Conservation (phyloP, 2,113 vertebrate species). For the Oxygymnocypris stewartii region DNA sequence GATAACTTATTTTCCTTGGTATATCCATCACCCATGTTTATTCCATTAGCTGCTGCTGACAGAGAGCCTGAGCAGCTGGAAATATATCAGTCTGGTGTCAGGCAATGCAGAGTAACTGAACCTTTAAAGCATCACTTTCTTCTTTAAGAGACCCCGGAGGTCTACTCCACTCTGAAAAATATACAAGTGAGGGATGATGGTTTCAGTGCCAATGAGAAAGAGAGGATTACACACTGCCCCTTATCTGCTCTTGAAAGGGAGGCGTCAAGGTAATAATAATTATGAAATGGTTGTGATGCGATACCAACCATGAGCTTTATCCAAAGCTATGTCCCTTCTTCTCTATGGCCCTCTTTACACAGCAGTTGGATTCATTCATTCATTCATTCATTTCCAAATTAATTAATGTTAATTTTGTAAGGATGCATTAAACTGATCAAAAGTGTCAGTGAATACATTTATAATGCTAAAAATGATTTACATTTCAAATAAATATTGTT, state of each 20-base stretch:
- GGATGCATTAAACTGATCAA: too few species aligned
- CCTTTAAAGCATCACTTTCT: constrained; percentile 54
- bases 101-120: constrained; percentile 53
- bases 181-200: constrained; percentile 48
- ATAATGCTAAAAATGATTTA: too few species aligned
- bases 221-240: not conserved
- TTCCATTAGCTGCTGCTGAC: constrained; percentile 62
- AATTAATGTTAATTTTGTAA: too few species aligned
- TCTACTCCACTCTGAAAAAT: constrained; percentile 50
- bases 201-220: constrained; percentile 34
- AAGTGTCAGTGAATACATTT: too few species aligned
- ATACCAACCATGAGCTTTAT: not conserved
- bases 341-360: not conserved
- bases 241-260: constrained; percentile 36
- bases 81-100: constrained; percentile 58
- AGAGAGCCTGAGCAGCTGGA: constrained; percentile 50
- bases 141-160: constrained; percentile 46
- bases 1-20: constrained; percentile 60
- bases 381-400: too few species aligned
- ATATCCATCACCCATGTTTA: constrained; percentile 60
- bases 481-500: too few species aligned
- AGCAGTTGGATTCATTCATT: too few species aligned
- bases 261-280: constrained; percentile 27
- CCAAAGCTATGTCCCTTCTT: not conserved
- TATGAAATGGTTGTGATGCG: not conserved